Conservation (phyloP, 2,113 vertebrate genomes). For the Cynocephalus volans region DNA sequence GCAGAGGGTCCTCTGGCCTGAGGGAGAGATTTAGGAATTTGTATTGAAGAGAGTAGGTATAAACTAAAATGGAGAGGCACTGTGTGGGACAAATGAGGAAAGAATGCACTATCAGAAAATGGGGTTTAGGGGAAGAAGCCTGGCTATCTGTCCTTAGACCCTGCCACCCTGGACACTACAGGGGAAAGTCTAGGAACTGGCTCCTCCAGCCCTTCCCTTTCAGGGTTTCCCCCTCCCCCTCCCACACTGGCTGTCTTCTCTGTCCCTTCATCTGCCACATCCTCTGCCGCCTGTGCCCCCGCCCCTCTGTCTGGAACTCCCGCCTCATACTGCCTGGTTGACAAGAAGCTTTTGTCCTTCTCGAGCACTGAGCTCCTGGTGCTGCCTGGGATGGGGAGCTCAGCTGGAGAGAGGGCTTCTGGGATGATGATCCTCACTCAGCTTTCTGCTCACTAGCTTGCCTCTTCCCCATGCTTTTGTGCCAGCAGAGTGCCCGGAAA, state of each 20-base stretch:
- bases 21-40: conserved; percentile 78
- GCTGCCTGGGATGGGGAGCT: conserved; percentile 78
- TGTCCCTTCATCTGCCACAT: conserved; percentile 49
- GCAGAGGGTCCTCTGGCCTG: conserved; percentile 96
- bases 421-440: background rate
- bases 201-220: background rate
- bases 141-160: background rate
- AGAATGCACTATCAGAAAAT: conserved; percentile 51
- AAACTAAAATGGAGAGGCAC: background rate
- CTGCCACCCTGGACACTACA: background rate
- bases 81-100: background rate
- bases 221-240: background rate
- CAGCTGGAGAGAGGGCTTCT: conserved; percentile 62
- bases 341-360: conserved; percentile 85
- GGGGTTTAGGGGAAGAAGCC: background rate
- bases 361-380: conserved; percentile 79
- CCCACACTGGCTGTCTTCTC: background rate
- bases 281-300: conserved; percentile 26
- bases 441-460: background rate
- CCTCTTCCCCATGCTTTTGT: conserved; percentile 21
- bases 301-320: conserved; percentile 34
- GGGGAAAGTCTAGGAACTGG: background rate
- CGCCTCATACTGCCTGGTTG: conserved; percentile 47
- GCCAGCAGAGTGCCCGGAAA: background rate
- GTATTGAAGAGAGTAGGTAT: conserved; percentile 41